These are phyloP conservation scores for Rhinogobius similis DNA, from an alignment of 2,113 vertebrate genomes.

Conservation along the genomic window DNA sequence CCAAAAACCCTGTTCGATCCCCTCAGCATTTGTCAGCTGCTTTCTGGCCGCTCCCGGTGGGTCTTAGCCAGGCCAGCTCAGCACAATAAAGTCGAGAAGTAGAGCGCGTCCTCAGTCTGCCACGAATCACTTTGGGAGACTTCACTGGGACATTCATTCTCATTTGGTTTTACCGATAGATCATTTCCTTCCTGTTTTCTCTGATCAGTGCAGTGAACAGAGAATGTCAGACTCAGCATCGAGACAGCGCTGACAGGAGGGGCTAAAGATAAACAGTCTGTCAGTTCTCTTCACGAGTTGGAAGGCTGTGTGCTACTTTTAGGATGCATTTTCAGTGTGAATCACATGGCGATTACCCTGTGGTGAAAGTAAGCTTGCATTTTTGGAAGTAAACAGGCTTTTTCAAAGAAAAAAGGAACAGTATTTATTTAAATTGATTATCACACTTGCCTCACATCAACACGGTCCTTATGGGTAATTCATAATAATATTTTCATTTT, in stretches of 20 bases:
- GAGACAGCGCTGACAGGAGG: neutral
- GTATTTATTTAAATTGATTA: too few relatives aligned
- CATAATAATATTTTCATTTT: too few relatives aligned
- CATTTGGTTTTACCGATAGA: constrained; percentile 19
- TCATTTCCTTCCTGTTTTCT: neutral
- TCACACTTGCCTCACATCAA: too few relatives aligned
- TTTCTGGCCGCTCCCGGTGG: constrained; percentile 19
- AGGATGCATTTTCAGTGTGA: neutral
- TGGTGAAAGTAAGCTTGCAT: neutral
- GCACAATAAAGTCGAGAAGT: constrained; percentile 32
- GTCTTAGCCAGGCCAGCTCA: constrained; percentile 38
- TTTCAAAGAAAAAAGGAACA: too few relatives aligned
- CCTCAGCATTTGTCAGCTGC: constrained; percentile 27
- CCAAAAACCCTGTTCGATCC: constrained; percentile 25
- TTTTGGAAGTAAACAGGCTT: neutral
- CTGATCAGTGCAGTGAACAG: neutral
- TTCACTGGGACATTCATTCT: constrained; percentile 4
- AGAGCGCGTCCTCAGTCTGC: constrained; percentile 30
- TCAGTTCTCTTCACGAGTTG: neutral
- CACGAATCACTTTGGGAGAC: constrained; percentile 16
- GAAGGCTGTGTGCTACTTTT: neutral
- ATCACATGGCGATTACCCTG: neutral
- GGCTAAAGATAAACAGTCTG: neutral
- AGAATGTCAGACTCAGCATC: constrained; percentile 5
- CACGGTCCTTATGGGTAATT: too few relatives aligned